Percentiles rank a stretch among this genome's conserved stretches.
phyloP scores from a whole-genome alignment of 2,113 vertebrate genomes.

The Aspiorhynchus laticeps region DNA sequence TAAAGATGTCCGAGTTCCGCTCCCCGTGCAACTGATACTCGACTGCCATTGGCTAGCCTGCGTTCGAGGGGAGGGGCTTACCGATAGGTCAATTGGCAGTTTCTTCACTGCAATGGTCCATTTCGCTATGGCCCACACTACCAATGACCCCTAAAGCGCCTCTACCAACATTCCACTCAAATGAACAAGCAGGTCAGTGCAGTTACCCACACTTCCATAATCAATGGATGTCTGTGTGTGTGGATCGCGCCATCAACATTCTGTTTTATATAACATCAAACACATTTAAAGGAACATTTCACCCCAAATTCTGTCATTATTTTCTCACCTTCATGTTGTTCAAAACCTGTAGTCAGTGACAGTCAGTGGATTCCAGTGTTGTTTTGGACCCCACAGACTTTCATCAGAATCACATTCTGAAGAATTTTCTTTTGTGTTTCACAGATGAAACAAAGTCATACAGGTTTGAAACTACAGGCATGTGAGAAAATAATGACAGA shows the following conservation, averaged over 20 bases:
- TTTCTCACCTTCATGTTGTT: background rate
- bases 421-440: too few relatives aligned
- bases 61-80: too few relatives aligned
- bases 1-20: too few relatives aligned
- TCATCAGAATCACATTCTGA: too few relatives aligned
- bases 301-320: background rate
- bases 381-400: too few relatives aligned
- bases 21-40: too few relatives aligned
- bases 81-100: too few relatives aligned
- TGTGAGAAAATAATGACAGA: too few relatives aligned
- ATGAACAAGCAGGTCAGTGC: slow-evolving; percentile 75
- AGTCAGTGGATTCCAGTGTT: too few relatives aligned
- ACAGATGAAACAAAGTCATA: too few relatives aligned
- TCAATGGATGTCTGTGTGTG: slow-evolving; percentile 64
- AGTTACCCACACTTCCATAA: slow-evolving; percentile 54
- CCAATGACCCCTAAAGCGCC: slow-evolving; percentile 74
- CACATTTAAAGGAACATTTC: slow-evolving; percentile 7
- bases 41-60: too few relatives aligned
- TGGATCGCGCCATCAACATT: slow-evolving; percentile 15
- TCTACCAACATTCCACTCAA: slow-evolving; percentile 70
- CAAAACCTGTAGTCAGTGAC: background rate
- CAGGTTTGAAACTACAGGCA: too few relatives aligned
- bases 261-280: slow-evolving; percentile 29
- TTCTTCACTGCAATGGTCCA: slow-evolving; percentile 54
- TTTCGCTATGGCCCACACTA: slow-evolving; percentile 66